Conservation (phyloP, 2,113 vertebrate genomes). For the Suricata suricatta region DNA sequence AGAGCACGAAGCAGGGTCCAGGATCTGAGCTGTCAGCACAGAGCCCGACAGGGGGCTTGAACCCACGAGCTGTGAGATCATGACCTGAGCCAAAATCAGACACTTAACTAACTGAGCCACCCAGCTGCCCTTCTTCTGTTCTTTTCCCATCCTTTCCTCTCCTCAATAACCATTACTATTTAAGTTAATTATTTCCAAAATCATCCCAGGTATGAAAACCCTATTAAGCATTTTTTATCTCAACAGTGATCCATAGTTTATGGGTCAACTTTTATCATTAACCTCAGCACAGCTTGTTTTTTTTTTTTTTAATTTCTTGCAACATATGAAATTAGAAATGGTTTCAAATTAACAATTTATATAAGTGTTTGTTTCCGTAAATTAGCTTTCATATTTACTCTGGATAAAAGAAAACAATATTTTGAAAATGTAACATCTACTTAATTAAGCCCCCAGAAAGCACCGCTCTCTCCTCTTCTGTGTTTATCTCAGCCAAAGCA, state of each 20-base stretch:
- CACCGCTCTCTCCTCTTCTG: neutral
- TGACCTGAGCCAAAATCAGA: too few relatives aligned
- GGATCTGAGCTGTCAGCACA: too few relatives aligned
- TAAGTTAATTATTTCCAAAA: conserved; percentile 7
- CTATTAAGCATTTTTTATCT: neutral
- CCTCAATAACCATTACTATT: neutral
- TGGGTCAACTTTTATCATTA: neutral
- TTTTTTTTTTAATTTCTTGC: too few relatives aligned
- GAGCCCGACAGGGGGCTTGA: too few relatives aligned
- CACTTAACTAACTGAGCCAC: too few relatives aligned
- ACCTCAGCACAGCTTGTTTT: neutral
- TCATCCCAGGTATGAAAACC: neutral
- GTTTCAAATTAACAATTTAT: neutral
- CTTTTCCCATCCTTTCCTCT: neutral
- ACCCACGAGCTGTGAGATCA: too few relatives aligned
- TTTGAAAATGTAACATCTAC: neutral
- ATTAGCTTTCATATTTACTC: conserved; percentile 11
- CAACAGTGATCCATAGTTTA: neutral
- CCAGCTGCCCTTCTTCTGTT: neutral
- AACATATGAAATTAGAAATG: conserved; percentile 44
- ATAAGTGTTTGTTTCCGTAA: neutral
- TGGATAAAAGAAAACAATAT: neutral
- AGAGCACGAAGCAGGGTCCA: too few relatives aligned
- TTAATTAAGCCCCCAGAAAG: conserved; percentile 6
- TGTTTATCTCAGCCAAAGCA: neutral